Conservation (phyloP, 2,888 invertebrate species). For the Cryptocephalus primarius region DNA sequence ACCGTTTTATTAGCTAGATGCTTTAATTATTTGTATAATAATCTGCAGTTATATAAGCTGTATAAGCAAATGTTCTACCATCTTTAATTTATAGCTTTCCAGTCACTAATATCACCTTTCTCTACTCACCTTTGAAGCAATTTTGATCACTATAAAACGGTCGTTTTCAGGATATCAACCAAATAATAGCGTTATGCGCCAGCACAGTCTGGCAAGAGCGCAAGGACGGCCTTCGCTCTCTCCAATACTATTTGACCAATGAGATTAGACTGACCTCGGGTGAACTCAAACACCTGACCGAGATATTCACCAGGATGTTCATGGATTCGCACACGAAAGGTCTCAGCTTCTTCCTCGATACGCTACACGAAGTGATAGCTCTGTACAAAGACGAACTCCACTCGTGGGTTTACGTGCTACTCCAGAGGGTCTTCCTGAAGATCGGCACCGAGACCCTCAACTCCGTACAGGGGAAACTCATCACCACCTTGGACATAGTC, state of each 20-base stretch:
- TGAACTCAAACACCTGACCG: slow-evolving; percentile 77
- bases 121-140: no score
- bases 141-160: no score
- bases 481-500: slow-evolving; percentile 71
- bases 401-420: slow-evolving; percentile 87
- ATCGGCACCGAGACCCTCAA: slow-evolving; percentile 74
- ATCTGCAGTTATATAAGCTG: no score
- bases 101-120: no score
- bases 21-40: no score
- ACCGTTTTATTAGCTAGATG: no score
- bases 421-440: slow-evolving; percentile 70
- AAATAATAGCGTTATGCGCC: slow-evolving; percentile 78
- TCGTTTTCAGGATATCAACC: slow-evolving; percentile 57
- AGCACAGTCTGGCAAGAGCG: slow-evolving; percentile 90
- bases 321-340: slow-evolving; percentile 94
- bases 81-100: no score
- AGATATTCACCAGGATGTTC: slow-evolving; percentile 92
- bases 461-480: slow-evolving; percentile 84
- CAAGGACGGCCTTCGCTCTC: slow-evolving; percentile 77
- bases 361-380: slow-evolving; percentile 78
- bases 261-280: slow-evolving; percentile 54
- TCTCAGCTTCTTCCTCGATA: slow-evolving; percentile 86
- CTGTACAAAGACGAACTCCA: slow-evolving; percentile 79
- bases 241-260: slow-evolving; percentile 61
- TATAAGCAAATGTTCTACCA: no score